Evolutionary conservation across 2,113 vertebrate genomes (phyloP).

Genomic region (Hippolais icterina): DNA sequence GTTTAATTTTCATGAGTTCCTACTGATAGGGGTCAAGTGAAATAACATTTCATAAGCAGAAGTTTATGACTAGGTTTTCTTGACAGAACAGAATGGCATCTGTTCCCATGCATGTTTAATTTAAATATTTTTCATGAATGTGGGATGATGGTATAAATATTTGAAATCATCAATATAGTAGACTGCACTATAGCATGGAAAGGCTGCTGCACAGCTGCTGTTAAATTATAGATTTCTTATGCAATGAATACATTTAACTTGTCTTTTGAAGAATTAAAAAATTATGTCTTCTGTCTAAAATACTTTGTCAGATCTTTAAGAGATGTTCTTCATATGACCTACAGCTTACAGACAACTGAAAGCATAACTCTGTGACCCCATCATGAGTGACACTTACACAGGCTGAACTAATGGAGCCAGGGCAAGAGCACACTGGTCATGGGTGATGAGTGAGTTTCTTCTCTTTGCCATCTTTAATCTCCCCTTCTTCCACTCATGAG

Average conservation of each 20-base stretch:
- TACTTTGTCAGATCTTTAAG: slow-evolving; percentile 59
- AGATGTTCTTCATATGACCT: slow-evolving; percentile 57
- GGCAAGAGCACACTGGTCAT: not conserved
- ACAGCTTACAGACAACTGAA: slow-evolving; percentile 48
- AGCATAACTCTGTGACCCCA: slow-evolving; percentile 35
- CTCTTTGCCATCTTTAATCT: slow-evolving; percentile 29
- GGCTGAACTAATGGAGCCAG: not conserved
- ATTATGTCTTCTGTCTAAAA: slow-evolving; percentile 67
- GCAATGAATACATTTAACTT: slow-evolving; percentile 72
- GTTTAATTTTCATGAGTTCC: slow-evolving; percentile 63
- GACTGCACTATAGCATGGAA: slow-evolving; percentile 68
- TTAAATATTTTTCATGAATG: slow-evolving; percentile 73
- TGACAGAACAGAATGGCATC: slow-evolving; percentile 69
- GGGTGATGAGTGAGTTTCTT: not conserved
- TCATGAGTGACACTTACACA: not conserved
- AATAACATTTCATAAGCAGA: slow-evolving; percentile 64
- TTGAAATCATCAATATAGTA: slow-evolving; percentile 73
- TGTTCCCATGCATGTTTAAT: slow-evolving; percentile 72
- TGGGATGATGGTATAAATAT: slow-evolving; percentile 74
- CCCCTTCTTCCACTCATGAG: slow-evolving; percentile 1
- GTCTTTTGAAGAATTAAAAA: slow-evolving; percentile 73
- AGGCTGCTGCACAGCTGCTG: slow-evolving; percentile 67
- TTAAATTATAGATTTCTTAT: slow-evolving; percentile 73
- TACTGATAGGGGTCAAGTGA: slow-evolving; percentile 64
- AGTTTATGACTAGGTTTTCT: slow-evolving; percentile 68